These are phyloP conservation scores for Myotis pilosus DNA, from an alignment of 2,797 vertebrate genomes.

Conservation along the genomic window DNA sequence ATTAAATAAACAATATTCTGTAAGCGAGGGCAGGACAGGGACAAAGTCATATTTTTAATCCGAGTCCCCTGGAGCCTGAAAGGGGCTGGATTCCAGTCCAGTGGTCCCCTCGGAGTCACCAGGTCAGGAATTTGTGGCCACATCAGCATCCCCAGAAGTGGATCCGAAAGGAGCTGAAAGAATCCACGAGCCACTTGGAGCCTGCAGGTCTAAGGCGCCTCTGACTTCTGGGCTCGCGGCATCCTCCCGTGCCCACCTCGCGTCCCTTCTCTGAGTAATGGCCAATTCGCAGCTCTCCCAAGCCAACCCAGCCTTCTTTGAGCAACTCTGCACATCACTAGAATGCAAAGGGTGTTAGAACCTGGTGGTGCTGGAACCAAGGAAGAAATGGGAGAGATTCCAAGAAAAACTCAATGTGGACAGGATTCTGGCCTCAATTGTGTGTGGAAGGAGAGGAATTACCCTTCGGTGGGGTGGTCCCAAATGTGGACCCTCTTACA, in stretches of 20 bases:
- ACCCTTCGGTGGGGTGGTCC: neutral
- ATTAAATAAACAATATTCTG: slow-evolving; percentile 33
- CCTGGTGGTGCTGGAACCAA: neutral
- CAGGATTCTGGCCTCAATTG: neutral
- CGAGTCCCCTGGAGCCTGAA: neutral
- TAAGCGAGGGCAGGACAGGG: neutral
- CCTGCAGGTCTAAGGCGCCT: neutral
- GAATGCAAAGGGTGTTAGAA: neutral
- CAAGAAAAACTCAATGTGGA: neutral
- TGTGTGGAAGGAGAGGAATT: neutral
- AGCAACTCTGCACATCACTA: neutral
- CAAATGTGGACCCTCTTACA: neutral
- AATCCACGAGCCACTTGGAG: neutral
- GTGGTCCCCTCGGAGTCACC: neutral
- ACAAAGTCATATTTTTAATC: neutral
- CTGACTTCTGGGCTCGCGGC: neutral
- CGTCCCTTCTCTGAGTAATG: neutral
- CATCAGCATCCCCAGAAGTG: slow-evolving; percentile 74
- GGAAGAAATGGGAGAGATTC: neutral
- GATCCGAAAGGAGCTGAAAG: slow-evolving; percentile 75
- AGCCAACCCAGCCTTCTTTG: neutral
- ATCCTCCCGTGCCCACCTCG: neutral
- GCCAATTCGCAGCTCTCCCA: neutral
- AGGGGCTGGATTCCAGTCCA: neutral
- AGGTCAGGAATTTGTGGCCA: neutral